These are phyloP conservation scores for Oscheius sp. DNA, from an alignment of 2,888 invertebrate species.

Conservation along the genomic window DNA sequence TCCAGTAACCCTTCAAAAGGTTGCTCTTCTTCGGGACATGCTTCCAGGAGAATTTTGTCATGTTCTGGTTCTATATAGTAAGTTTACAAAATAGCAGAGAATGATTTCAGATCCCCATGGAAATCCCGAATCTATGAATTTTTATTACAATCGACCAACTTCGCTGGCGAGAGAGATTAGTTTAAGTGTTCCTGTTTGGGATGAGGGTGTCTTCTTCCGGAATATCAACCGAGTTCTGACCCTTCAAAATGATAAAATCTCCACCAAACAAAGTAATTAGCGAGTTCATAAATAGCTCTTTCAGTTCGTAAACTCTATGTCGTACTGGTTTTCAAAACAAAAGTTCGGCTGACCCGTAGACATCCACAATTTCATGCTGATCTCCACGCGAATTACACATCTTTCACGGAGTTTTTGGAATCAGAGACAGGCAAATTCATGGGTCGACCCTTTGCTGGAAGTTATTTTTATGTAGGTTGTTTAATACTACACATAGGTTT, in stretches of 20 bases:
- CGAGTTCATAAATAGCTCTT: background rate
- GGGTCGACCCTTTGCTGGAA: conserved; percentile 54
- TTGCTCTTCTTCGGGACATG: conserved; percentile 51
- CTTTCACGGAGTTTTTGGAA: conserved; percentile 57
- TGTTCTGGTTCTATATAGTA: conserved; percentile 56
- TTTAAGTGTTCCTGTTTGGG: conserved; percentile 56
- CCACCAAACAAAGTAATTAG: conserved; percentile 47
- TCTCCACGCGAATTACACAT: conserved; percentile 58
- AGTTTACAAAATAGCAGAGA: conserved; percentile 16
- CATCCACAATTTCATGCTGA: conserved; percentile 52
- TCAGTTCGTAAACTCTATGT: conserved; percentile 59
- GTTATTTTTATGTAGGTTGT: conserved; percentile 51
- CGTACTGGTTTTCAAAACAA: conserved; percentile 60
- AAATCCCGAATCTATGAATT: conserved; percentile 61
- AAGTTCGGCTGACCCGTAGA: conserved; percentile 48
- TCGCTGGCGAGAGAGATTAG: conserved; percentile 55
- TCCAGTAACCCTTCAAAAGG: conserved; percentile 56
- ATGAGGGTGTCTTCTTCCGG: conserved; percentile 61
- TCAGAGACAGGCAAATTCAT: conserved; percentile 58
- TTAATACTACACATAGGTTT: background rate
- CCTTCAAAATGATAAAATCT: conserved; percentile 57
- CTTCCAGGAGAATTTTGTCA: conserved; percentile 57
- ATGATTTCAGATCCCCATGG: conserved; percentile 56
- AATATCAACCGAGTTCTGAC: conserved; percentile 61
- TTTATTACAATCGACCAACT: conserved; percentile 60